Evolutionary conservation across 2,113 vertebrate genomes (phyloP).

Genomic region (Boulengeromyrus knoepffleri): DNA sequence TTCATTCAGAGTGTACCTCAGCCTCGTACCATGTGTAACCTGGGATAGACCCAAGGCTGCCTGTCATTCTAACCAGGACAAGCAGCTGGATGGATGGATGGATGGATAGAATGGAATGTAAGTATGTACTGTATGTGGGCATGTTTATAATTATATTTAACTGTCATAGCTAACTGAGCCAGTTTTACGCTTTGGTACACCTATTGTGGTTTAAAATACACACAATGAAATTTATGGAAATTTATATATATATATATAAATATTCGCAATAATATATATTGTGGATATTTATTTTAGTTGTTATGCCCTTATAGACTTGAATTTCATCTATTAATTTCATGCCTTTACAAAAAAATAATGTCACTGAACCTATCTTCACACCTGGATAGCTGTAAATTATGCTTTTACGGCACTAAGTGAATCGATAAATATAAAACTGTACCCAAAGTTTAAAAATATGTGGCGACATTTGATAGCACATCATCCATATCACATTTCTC

Average conservation of each 20-base stretch:
- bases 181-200: not conserved
- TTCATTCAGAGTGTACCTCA: not conserved
- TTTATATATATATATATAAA: not conserved
- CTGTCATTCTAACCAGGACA: not conserved
- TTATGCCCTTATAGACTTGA: not conserved
- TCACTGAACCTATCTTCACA: not conserved
- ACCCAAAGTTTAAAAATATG: not conserved
- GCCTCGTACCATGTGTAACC: not conserved
- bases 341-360: not conserved
- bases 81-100: not conserved
- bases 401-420: not conserved
- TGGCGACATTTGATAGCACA: conserved; percentile 22
- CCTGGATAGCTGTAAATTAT: not conserved
- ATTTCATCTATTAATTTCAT: not conserved
- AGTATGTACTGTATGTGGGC: not conserved
- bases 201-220: not conserved
- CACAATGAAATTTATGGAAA: not conserved
- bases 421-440: not conserved
- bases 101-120: not conserved
- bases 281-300: not conserved
- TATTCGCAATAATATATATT: not conserved
- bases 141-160: not conserved
- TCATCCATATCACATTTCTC: conserved; percentile 52
- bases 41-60: not conserved
- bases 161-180: not conserved